phyloP scores from a whole-genome alignment of 2,888 invertebrate species.

The Caenorhabditis drosophilae region DNA sequence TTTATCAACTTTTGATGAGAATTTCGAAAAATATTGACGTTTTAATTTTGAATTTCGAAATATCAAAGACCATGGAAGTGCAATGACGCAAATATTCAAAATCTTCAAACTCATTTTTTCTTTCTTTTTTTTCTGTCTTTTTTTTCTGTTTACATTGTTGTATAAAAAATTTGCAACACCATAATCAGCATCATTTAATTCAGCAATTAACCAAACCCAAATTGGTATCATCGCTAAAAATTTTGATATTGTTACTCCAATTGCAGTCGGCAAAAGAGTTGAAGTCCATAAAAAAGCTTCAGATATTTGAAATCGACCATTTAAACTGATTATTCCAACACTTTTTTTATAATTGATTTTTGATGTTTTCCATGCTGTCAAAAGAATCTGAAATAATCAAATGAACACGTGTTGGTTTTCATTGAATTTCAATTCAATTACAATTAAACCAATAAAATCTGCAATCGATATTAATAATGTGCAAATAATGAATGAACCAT shows the following conservation, averaged over 20 bases:
- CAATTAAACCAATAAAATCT: conserved; percentile 23
- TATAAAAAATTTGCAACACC: conserved; percentile 28
- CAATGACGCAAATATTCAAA: conserved; percentile 20
- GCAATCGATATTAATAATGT: conserved; percentile 11
- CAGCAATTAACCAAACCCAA: conserved; percentile 24
- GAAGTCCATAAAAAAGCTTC: conserved; percentile 26
- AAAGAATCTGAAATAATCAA: conserved; percentile 15
- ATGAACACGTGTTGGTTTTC: not conserved
- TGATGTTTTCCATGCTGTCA: conserved; percentile 19
- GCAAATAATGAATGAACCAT: conserved; percentile 14
- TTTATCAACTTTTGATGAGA: not conserved
- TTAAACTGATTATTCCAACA: conserved; percentile 6
- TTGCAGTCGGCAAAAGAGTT: conserved; percentile 20
- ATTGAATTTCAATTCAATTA: conserved; percentile 7
- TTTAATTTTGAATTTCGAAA: conserved; percentile 11
- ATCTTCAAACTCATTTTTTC: conserved; percentile 7
- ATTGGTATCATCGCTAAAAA: conserved; percentile 21
- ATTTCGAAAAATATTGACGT: conserved; percentile 7
- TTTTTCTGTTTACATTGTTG: conserved; percentile 19
- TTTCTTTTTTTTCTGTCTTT: not conserved
- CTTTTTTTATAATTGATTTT: conserved; percentile 12
- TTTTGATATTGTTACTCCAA: conserved; percentile 17
- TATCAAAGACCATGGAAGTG: conserved; percentile 25
- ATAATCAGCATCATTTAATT: conserved; percentile 24
- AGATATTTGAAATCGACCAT: conserved; percentile 28